Conservation (phyloP, 2,888 invertebrate genomes). For the Hirtodrosophila confusa region DNA sequence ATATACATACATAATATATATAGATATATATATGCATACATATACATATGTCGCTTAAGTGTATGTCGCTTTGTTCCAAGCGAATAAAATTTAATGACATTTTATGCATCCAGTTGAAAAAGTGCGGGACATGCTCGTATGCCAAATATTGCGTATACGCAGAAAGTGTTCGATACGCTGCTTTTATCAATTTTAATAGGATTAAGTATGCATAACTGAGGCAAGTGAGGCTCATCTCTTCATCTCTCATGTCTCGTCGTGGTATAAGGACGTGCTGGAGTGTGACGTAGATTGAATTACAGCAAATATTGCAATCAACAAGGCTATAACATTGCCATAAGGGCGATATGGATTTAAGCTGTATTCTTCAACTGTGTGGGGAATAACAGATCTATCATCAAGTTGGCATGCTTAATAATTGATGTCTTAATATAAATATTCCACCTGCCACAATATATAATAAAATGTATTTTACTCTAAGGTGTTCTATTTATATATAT, state of each 20-base stretch:
- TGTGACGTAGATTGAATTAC: conserved; percentile 50
- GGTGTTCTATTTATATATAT: too few relatives aligned
- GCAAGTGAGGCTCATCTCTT: background rate
- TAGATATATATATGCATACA: background rate
- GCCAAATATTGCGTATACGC: conserved; percentile 23
- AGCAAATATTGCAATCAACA: conserved; percentile 41
- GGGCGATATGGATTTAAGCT: conserved; percentile 8
- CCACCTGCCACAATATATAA: too few relatives aligned
- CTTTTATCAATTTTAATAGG: conserved; percentile 47
- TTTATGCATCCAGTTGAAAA: conserved; percentile 29
- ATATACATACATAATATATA: background rate
- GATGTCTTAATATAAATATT: too few relatives aligned
- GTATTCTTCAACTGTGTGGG: background rate
- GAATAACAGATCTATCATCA: conserved; percentile 3
- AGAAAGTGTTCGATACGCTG: conserved; percentile 22
- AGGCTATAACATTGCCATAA: conserved; percentile 37
- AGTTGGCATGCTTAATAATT: background rate
- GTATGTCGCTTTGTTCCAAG: conserved; percentile 20
- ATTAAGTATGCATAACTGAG: conserved; percentile 29
- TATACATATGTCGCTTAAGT: conserved; percentile 6
- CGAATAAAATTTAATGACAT: conserved; percentile 52
- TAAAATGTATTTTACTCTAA: too few relatives aligned
- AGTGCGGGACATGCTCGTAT: background rate
- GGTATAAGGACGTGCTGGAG: background rate
- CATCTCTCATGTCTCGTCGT: too few relatives aligned